Evolutionary conservation across 92 coral and sea anemone genomes (phyloP).

Genomic region (Nematostella vectensis): DNA sequence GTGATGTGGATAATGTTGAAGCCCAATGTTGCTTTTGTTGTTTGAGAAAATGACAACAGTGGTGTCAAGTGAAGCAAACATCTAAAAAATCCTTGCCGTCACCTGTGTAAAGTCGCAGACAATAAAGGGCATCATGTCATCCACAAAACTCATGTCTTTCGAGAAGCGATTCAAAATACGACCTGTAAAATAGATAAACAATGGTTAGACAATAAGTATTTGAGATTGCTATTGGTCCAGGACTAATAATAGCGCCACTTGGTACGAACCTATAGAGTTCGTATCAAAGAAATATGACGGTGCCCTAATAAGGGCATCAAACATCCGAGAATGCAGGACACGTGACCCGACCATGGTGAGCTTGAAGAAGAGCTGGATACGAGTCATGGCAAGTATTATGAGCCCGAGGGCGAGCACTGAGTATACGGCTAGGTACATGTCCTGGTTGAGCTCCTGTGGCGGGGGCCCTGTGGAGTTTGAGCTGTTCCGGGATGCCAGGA

Average conservation of each 20-base stretch:
- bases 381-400: constrained; percentile 13
- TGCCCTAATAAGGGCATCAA: constrained; percentile 31
- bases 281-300: constrained; percentile 52
- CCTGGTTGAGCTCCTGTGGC: constrained; percentile 19
- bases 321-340: constrained; percentile 37
- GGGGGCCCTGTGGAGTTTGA: constrained; percentile 24
- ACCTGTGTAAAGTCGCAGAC: constrained; percentile 43
- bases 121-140: constrained; percentile 51
- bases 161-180: constrained; percentile 47
- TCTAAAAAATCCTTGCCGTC: no score
- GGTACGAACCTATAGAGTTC: constrained; percentile 49
- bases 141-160: constrained; percentile 40
- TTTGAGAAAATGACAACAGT: no score
- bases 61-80: no score
- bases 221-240: background rate
- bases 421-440: constrained; percentile 34
- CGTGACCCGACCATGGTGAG: constrained; percentile 45
- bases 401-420: constrained; percentile 39
- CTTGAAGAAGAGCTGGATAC: constrained; percentile 40
- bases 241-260: background rate
- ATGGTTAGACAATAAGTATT: background rate
- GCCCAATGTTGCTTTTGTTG: no score
- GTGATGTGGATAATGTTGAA: no score
- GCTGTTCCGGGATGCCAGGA: background rate
- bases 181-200: constrained; percentile 24